phyloP scores from a whole-genome alignment of 2,888 invertebrate genomes.

The Aelia acuminata region DNA sequence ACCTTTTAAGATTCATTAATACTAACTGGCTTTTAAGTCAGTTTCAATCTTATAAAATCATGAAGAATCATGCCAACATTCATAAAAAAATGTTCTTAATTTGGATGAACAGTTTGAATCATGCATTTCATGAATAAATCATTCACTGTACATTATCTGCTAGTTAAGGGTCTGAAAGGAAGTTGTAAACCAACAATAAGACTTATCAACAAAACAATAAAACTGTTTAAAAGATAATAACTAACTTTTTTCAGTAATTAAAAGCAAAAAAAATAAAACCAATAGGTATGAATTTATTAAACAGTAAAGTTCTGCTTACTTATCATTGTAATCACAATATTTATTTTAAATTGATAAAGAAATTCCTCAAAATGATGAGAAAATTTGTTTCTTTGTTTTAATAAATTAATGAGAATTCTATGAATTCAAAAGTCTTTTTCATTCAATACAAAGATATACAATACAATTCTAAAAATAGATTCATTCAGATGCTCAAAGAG shows the following conservation, averaged over 20 bases:
- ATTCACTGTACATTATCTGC: neutral
- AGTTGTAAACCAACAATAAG: neutral
- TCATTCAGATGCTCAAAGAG: neutral
- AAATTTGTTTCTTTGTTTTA: neutral
- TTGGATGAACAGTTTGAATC: too few species aligned
- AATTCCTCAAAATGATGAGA: neutral
- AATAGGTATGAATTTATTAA: too few species aligned
- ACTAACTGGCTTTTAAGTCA: too few species aligned
- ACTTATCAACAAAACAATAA: neutral
- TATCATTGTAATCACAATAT: too few species aligned
- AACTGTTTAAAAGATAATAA: neutral
- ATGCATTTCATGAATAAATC: neutral
- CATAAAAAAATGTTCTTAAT: too few species aligned
- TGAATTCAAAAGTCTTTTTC: neutral
- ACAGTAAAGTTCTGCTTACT: too few species aligned
- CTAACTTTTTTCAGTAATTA: too few species aligned
- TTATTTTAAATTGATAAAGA: too few species aligned
- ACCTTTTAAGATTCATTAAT: too few species aligned
- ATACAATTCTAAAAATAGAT: conserved; percentile 6
- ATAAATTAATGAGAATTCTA: neutral
- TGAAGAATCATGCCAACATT: too few species aligned
- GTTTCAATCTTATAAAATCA: too few species aligned
- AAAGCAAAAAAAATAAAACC: too few species aligned
- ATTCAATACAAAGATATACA: neutral
- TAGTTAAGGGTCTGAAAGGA: neutral